Evolutionary conservation across 2,888 invertebrate genomes (phyloP).

Genomic region (Drosophila sordidula): DNA sequence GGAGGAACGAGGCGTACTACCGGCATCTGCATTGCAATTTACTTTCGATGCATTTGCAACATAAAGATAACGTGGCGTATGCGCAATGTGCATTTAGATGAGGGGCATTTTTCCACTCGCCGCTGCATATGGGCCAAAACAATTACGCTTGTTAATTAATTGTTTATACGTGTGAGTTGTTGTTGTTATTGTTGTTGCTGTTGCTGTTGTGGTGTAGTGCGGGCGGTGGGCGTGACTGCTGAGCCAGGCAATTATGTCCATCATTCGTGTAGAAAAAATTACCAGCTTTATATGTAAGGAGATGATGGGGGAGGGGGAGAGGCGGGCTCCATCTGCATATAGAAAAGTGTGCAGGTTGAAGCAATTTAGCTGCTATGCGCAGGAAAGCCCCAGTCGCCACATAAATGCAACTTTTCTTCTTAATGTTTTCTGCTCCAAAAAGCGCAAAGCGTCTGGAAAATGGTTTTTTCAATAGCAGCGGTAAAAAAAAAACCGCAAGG

Average conservation of each 20-base stretch:
- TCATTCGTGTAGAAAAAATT: slow-evolving; percentile 74
- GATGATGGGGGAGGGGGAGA: background rate
- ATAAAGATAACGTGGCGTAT: slow-evolving; percentile 61
- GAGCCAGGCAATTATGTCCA: slow-evolving; percentile 73
- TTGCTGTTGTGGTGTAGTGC: slow-evolving; percentile 24
- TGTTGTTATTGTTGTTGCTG: slow-evolving; percentile 5
- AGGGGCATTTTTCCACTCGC: slow-evolving; percentile 22
- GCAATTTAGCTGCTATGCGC: slow-evolving; percentile 28
- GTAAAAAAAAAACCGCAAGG: slow-evolving; percentile 15
- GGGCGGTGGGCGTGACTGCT: slow-evolving; percentile 61
- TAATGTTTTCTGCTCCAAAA: slow-evolving; percentile 80
- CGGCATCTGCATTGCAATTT: slow-evolving; percentile 57
- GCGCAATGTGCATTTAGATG: slow-evolving; percentile 66
- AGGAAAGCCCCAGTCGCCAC: slow-evolving; percentile 49
- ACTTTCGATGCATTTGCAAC: slow-evolving; percentile 68
- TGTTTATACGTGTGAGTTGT: slow-evolving; percentile 21
- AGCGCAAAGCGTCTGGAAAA: slow-evolving; percentile 77
- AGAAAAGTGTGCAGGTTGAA: slow-evolving; percentile 14
- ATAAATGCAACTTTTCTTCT: slow-evolving; percentile 38
- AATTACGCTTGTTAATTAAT: slow-evolving; percentile 73
- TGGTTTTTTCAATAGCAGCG: slow-evolving; percentile 37
- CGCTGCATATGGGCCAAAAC: slow-evolving; percentile 76
- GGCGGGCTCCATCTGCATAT: slow-evolving; percentile 63
- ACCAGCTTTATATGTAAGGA: slow-evolving; percentile 29
- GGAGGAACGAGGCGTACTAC: slow-evolving; percentile 8